Percentiles rank a stretch among this genome's conserved stretches.
Conservation (phyloP, 1,140 invertebrate genomes). For the Paraescarpia echinospica region DNA sequence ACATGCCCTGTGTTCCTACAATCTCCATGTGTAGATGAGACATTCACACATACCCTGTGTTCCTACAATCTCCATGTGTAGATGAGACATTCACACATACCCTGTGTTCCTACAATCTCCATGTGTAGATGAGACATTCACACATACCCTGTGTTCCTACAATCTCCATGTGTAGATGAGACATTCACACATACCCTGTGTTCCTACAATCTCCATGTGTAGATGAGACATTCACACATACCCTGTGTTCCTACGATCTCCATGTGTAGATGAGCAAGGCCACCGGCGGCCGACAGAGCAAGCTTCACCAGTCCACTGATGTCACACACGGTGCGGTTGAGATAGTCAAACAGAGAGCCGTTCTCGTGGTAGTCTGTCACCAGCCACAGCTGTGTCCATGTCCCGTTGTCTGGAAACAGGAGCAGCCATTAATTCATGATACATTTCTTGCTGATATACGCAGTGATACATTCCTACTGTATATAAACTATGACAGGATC, state of each 20-base stretch:
- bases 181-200: background rate
- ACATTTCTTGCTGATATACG: background rate
- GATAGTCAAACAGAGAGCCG: conserved; percentile 91
- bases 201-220: background rate
- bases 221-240: conserved; percentile 25
- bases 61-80: background rate
- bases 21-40: conserved; percentile 5
- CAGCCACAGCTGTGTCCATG: conserved; percentile 84
- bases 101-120: background rate
- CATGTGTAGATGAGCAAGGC: conserved; percentile 74
- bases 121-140: background rate
- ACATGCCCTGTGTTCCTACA: background rate
- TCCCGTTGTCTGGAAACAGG: conserved; percentile 47
- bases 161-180: background rate
- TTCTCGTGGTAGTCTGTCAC: conserved; percentile 91
- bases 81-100: background rate
- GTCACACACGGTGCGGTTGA: conserved; percentile 75
- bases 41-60: background rate
- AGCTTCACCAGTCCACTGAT: conserved; percentile 82
- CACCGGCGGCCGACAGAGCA: conserved; percentile 89
- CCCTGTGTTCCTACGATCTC: conserved; percentile 57
- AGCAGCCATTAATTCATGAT: background rate
- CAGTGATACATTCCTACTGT: background rate
- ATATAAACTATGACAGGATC: background rate
- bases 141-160: background rate